These are phyloP conservation scores for Scyliorhinus canicula DNA, from an alignment of 2,797 vertebrate genomes.

Conservation along the genomic window DNA sequence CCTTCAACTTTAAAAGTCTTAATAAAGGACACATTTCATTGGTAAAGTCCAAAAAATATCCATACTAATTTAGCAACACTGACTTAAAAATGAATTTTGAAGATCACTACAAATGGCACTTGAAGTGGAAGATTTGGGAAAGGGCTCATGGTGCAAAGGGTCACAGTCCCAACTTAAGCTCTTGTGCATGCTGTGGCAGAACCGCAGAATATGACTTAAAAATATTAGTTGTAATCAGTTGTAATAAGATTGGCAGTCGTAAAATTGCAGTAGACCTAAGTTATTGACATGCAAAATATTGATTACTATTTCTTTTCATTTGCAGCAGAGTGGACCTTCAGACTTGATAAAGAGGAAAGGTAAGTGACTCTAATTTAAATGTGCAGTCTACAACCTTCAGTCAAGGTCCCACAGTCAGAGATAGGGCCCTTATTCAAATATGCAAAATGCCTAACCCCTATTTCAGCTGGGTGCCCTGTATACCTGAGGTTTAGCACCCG, in stretches of 20 bases:
- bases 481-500: neutral
- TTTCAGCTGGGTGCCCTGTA: neutral
- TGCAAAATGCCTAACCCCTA: neutral
- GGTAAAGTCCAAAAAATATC: neutral
- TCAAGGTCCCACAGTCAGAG: neutral
- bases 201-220: neutral
- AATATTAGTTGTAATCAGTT: neutral
- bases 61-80: neutral
- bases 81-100: neutral
- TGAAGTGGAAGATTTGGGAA: neutral
- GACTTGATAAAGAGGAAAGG: conserved; percentile 56
- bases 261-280: neutral
- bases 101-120: neutral
- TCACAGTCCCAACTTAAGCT: neutral
- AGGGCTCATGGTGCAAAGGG: neutral
- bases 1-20: neutral
- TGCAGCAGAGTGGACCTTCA: conserved; percentile 56
- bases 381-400: neutral
- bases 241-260: neutral
- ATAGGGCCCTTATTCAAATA: neutral
- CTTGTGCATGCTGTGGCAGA: conserved; percentile 18
- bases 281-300: conserved; percentile 38
- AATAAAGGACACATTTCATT: neutral
- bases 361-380: conserved; percentile 51
- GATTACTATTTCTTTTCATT: conserved; percentile 39